Percentiles rank a stretch among this genome's conserved stretches.
phyloP scores from a whole-genome alignment of 2,797 vertebrate species.

The Mastacembelus armatus region DNA sequence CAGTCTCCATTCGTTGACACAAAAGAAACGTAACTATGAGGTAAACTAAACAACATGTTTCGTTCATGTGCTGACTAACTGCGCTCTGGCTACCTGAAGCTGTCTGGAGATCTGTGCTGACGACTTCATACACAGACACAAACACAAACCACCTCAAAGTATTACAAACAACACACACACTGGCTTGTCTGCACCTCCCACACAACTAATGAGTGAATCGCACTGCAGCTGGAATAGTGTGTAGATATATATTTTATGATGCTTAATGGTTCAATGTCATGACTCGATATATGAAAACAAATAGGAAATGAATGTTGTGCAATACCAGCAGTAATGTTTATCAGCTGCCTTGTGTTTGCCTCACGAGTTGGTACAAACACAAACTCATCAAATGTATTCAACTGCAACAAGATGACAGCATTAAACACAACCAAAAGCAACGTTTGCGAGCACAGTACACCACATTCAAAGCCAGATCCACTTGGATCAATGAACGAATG shows the following conservation, averaged over 20 bases:
- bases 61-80: too few relatives aligned
- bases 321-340: constrained; percentile 60
- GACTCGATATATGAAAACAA: constrained; percentile 46
- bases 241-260: constrained; percentile 33
- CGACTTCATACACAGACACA: constrained; percentile 7
- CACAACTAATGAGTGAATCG: constrained; percentile 11
- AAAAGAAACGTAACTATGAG: too few relatives aligned
- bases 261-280: constrained; percentile 33
- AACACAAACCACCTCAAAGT: neutral
- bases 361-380: constrained; percentile 69
- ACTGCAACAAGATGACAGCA: constrained; percentile 44
- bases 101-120: neutral
- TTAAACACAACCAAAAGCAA: constrained; percentile 28
- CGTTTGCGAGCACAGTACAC: constrained; percentile 13
- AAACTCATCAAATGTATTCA: constrained; percentile 62
- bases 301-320: constrained; percentile 40
- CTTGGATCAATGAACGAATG: constrained; percentile 33
- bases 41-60: too few relatives aligned
- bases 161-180: neutral
- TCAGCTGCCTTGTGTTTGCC: constrained; percentile 74
- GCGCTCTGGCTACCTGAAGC: neutral
- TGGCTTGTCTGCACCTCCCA: neutral
- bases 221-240: constrained; percentile 11
- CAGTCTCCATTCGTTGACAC: too few relatives aligned
- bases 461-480: constrained; percentile 26